These are phyloP conservation scores for Stratiolaelaps scimitus DNA, from an alignment of 1,140 invertebrate genomes.

Conservation along the genomic window DNA sequence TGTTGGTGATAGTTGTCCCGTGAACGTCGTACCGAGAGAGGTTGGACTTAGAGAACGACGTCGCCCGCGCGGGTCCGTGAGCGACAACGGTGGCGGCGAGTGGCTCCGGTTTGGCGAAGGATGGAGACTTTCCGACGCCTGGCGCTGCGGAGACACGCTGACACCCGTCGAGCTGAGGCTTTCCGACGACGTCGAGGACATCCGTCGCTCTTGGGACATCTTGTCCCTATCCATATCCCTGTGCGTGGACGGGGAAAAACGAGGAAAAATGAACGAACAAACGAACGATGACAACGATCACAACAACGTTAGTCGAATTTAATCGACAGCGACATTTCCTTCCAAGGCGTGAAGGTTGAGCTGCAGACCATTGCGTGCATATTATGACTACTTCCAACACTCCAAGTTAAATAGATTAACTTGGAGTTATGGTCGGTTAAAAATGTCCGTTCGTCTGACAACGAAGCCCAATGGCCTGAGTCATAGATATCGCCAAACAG, in stretches of 20 bases:
- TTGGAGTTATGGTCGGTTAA: too few species aligned
- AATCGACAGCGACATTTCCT: not conserved
- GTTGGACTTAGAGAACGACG: constrained; percentile 21
- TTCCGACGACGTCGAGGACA: constrained; percentile 24
- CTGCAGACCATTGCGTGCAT: too few species aligned
- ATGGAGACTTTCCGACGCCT: constrained; percentile 21
- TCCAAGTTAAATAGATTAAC: too few species aligned
- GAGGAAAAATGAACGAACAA: too few species aligned
- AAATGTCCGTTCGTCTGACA: too few species aligned
- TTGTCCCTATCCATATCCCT: constrained; percentile 21
- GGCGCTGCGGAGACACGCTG: constrained; percentile 20
- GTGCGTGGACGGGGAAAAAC: not conserved
- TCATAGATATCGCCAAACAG: too few species aligned
- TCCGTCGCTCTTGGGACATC: constrained; percentile 20
- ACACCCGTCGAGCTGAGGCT: constrained; percentile 13
- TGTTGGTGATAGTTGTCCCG: too few species aligned
- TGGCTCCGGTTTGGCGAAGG: constrained; percentile 23
- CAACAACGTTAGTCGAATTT: not conserved
- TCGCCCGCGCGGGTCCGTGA: constrained; percentile 20
- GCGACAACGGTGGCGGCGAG: constrained; percentile 20
- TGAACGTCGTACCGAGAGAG: constrained; percentile 14
- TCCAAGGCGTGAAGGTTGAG: not conserved
- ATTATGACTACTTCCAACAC: too few species aligned
- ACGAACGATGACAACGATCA: not conserved
- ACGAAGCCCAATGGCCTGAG: too few species aligned